A percentile compares a stretch with the other conserved stretches of the same genome.
These are phyloP conservation scores for Alviniconcha marisindica DNA, from an alignment of 1,140 invertebrate species.

Conservation along the genomic window DNA sequence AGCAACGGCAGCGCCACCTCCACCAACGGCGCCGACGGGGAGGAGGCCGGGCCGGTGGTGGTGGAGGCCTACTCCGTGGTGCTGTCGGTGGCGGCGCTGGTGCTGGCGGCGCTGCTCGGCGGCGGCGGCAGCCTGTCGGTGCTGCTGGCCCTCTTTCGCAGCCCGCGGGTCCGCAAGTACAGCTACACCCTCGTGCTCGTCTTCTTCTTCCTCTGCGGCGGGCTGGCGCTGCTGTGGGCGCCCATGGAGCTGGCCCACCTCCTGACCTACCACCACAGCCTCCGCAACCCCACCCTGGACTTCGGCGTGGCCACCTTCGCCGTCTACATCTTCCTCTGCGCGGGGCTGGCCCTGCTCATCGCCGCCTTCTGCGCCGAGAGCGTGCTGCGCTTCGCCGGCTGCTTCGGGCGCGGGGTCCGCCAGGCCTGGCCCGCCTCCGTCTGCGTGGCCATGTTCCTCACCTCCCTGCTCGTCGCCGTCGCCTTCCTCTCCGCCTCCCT, in stretches of 20 bases:
- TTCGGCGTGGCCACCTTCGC: constrained; percentile 56
- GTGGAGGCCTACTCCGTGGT: constrained; percentile 66
- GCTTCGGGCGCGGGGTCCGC: constrained; percentile 12
- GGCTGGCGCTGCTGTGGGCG: constrained; percentile 63
- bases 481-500: constrained; percentile 28
- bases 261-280: constrained; percentile 55
- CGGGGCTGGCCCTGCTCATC: constrained; percentile 47
- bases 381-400: constrained; percentile 31
- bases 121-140: constrained; percentile 62
- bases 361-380: constrained; percentile 40
- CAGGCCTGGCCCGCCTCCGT: constrained; percentile 38
- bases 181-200: constrained; percentile 61
- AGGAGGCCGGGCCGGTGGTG: neutral
- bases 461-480: constrained; percentile 24
- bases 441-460: constrained; percentile 29
- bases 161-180: constrained; percentile 52
- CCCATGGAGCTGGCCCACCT: constrained; percentile 66
- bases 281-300: constrained; percentile 37
- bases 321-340: constrained; percentile 61
- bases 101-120: constrained; percentile 60
- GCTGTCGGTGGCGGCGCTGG: constrained; percentile 58
- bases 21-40: neutral
- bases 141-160: constrained; percentile 55
- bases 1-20: neutral
- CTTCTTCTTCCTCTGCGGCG: constrained; percentile 59